Base-by-base conservation (phyloP, 2,113 vertebrate genomes). In the Agapornis roseicollis region DNA sequence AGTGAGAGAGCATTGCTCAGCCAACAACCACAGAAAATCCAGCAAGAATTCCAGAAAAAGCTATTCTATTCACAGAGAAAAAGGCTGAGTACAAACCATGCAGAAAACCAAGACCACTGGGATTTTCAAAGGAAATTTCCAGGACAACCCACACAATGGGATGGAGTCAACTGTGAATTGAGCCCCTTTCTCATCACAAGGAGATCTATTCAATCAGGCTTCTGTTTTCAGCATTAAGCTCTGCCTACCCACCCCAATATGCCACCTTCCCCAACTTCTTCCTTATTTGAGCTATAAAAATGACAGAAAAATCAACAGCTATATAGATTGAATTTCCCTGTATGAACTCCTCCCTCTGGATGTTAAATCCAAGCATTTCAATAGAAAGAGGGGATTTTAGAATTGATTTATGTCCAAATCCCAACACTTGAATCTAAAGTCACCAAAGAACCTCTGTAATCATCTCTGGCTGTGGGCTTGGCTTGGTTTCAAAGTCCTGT, bases 1-100 rank as follows among this genome's bases (percentile, higher is more conserved):
- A 95, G 44, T 52, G 47, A 72, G 60, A 91, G 35, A 91, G 80
- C 47, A 22, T 70, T 74, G 70, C 88, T 96, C 55, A 94, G 90
- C 90, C 94, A 97, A 86, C 74, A 96, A 96, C 82, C 95, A 96
- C 90, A 96, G 93, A 96, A 94, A 93, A 96, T 39, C 61, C 89
- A 92, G 66, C 65, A 87, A 88, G 88, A 96, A 95, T 69, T 95
- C 94, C 88, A 90, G 73, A 68, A 95, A 95, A 92, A 93, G 41
- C 83, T 92, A 69, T 86, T 95, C 88, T 90, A 95, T 93, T 97
- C 85, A 95, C 80, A 79, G 71, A 93, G 81, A 82, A 74, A 85
- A 91, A 93, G 68, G 55, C 91, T 73, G 79, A 78, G 85, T 74
- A 85, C 39, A 96, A 96, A 85, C 91, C 90, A 96, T 61, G 85